Base-by-base conservation (phyloP, 2,113 vertebrate genomes). In the Diadophis punctatus region DNA sequence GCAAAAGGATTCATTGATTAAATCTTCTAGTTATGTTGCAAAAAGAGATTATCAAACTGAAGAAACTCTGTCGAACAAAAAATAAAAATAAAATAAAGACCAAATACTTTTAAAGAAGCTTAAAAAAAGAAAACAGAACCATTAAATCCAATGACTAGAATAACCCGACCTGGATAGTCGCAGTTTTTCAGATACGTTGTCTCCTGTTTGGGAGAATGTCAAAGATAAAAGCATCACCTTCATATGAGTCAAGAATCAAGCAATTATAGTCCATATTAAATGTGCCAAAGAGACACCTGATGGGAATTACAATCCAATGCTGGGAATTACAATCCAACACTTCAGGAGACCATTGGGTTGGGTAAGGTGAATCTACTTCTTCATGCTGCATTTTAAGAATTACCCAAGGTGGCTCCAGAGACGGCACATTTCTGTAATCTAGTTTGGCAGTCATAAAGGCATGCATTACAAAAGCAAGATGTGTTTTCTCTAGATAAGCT, bases 101-200 rank as follows among this genome's bases (percentile, higher is more conserved):
- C 86, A 27, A n/a, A 30, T n/a, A 27, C 1, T 18, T 87, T 51
- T 56, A 20, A 49, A 87, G 25, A 49, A 87, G 16, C 49, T 52
- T 52, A 34, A 52, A 86, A 86, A 2, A 49, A 87, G 12, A 51
- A 30, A 86, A 30, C 1, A 52, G 27, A n/a, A 30, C 16, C 8
- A 34, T 18, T 52, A n/a, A 87, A 52, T 53, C 16, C 43, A 34
- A 34, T 4, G 2, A 8, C 49, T 18, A 87, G 49, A 87, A 51
- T 34, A 52, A n/a, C 1, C 8, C 1, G 0, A 86, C 27, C 11
- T 7, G 8, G 18, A 3, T 34, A n/a, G 1, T 20, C 3, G 1
- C 9, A 34, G 30, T 20, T n/a, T 51, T 34, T 53, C 86, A 87
- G 16, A 52, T 20, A 34, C 34, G 7, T 51, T 52, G 30, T 51